These are phyloP conservation scores for Pentalonia nigronervosa DNA, from an alignment of 1,140 invertebrate genomes.

Conservation along the genomic window DNA sequence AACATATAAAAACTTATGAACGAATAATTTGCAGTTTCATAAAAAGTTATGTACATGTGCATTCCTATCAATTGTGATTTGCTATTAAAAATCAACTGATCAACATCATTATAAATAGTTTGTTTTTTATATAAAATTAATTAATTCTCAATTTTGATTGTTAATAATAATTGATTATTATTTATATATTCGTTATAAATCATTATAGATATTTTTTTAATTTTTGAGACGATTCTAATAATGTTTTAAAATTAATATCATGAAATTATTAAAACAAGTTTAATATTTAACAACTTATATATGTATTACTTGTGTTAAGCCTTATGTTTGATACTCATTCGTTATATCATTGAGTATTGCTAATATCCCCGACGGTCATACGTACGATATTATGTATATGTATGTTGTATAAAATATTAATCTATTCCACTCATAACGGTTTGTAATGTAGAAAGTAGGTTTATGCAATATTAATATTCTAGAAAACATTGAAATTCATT, in stretches of 20 bases:
- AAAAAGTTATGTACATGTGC: not conserved
- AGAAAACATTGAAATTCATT: not conserved
- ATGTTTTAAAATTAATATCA: not conserved
- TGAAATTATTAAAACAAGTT: not conserved
- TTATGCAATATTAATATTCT: not conserved
- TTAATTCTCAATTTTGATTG: too few species aligned
- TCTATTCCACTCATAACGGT: not conserved
- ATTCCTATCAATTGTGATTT: not conserved
- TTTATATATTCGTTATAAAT: not conserved
- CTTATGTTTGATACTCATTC: too few species aligned
- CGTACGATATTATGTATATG: not conserved
- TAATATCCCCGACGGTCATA: not conserved
- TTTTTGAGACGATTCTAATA: not conserved
- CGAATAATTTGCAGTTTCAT: not conserved
- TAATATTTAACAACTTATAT: too few species aligned
- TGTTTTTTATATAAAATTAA: not conserved
- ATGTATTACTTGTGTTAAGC: too few species aligned
- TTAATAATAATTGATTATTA: not conserved
- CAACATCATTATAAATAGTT: too few species aligned
- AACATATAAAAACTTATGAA: not conserved
- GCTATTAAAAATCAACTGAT: not conserved
- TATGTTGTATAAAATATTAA: not conserved
- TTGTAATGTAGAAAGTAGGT: not conserved
- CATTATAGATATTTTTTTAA: not conserved
- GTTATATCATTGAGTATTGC: not conserved